Base-by-base conservation (phyloP, 2,797 vertebrate genomes). In the Loris lydekkerianus region DNA sequence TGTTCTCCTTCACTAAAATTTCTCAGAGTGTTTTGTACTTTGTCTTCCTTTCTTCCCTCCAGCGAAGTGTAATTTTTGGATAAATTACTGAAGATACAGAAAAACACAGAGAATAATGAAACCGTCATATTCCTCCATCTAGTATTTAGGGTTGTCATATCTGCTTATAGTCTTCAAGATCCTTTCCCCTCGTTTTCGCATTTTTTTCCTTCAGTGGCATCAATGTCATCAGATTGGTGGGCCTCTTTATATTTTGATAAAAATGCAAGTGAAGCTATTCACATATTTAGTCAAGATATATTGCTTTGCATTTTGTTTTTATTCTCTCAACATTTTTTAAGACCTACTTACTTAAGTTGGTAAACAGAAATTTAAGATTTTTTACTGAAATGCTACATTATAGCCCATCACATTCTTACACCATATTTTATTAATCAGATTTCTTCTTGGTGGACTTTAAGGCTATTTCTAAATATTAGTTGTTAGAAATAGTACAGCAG, bases 351-450 rank as follows among this genome's bases (percentile, higher is more conserved):
- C 31, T 86, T 81, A 86, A n/a, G 40, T 77, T 82, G 7, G 63
- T 37, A 89, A 43, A 86, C 15, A 78, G 70, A 91, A 4, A 34
- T 29, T 67, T 43, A 34, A 53, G 43, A 60, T 89, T 31, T 82
- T 65, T 8, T 7, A 3, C 13, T 83, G 58, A 86, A 90, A 92
- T 60, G 29, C 43, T 88, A 34, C 5, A 60, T 61, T 70, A 29
- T 63, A 92, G 70, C 34, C 21, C 18, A 88, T 58, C 43, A 73
- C 34, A 75, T 21, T 7, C 82, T 21, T 72, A 83, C 23, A 70
- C 49, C 40, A 82, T 88, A 78, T 82, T 93, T 89, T 94, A 90
- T 76, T 92, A 86, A 89, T 61, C 15, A 34, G 63, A 21, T 78
- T 34, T 94, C 53, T 89, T 92, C 84, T 34, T 37, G 23, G 31